phyloP scores from a whole-genome alignment of 2,888 invertebrate species.

The Lithophane ornitopus region DNA sequence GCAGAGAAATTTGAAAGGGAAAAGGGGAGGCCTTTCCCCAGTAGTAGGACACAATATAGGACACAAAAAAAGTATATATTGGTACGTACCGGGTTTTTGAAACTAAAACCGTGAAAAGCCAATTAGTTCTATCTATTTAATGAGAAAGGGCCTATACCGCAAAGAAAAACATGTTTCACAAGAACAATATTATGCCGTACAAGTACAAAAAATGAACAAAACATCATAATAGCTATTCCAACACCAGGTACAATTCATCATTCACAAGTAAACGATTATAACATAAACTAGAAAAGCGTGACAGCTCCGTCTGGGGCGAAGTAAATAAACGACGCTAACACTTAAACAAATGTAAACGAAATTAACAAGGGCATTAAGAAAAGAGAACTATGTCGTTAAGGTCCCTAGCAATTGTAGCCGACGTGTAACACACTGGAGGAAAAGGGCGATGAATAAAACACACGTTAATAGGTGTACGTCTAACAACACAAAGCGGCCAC shows the following conservation, averaged over 20 bases:
- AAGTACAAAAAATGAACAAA: slow-evolving; percentile 32
- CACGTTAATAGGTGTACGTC: slow-evolving; percentile 82
- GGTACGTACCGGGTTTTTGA: too few species aligned
- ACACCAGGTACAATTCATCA: slow-evolving; percentile 49
- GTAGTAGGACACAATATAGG: too few species aligned
- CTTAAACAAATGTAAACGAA: slow-evolving; percentile 80
- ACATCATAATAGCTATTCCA: slow-evolving; percentile 31
- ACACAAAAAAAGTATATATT: too few species aligned
- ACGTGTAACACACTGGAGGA: slow-evolving; percentile 79
- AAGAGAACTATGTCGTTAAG: slow-evolving; percentile 82
- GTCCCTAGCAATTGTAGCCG: slow-evolving; percentile 78
- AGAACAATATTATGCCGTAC: slow-evolving; percentile 26
- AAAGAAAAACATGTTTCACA: slow-evolving; percentile 20
- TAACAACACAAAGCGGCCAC: slow-evolving; percentile 83
- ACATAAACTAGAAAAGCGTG: slow-evolving; percentile 55
- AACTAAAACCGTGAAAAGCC: neutral
- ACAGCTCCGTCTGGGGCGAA: slow-evolving; percentile 66
- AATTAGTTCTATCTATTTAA: neutral
- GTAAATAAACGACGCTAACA: slow-evolving; percentile 73
- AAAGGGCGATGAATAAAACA: slow-evolving; percentile 86
- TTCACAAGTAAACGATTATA: slow-evolving; percentile 61
- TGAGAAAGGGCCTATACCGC: neutral
- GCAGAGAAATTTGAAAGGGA: too few species aligned
- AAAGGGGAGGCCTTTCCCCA: too few species aligned
- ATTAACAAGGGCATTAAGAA: slow-evolving; percentile 82